These are phyloP conservation scores for Gallinago stenura DNA, from an alignment of 2,797 vertebrate genomes.

Conservation along the genomic window DNA sequence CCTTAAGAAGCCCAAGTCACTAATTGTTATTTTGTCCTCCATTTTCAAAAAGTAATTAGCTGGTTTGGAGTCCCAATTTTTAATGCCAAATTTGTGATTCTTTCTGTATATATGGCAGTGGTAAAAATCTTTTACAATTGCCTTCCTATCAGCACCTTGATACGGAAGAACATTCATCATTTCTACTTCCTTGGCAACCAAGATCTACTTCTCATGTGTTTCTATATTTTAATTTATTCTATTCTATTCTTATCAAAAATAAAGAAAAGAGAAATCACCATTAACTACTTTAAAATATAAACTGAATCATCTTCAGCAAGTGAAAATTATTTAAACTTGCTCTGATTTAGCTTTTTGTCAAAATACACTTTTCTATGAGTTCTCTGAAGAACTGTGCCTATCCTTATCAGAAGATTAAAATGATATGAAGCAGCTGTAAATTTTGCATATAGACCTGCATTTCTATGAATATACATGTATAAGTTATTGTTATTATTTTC, in stretches of 20 bases:
- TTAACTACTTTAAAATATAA: neutral
- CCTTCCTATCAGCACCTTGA: neutral
- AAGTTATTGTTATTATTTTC: neutral
- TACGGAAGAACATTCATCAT: neutral
- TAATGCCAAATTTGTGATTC: neutral
- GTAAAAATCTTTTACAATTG: neutral
- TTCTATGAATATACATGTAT: neutral
- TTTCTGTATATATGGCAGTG: neutral
- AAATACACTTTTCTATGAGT: neutral
- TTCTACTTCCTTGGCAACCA: neutral
- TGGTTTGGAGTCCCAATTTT: neutral
- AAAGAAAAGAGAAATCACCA: neutral
- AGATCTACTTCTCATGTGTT: neutral
- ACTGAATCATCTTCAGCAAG: neutral
- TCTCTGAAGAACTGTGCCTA: neutral
- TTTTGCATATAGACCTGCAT: neutral
- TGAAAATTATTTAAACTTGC: neutral
- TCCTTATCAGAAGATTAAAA: neutral
- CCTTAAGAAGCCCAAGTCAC: neutral
- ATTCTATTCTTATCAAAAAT: neutral
- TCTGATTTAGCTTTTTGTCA: neutral
- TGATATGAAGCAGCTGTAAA: neutral
- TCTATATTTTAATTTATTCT: neutral
- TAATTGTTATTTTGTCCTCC: neutral
- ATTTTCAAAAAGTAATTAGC: neutral